These are phyloP conservation scores for Dicycla oo DNA, from an alignment of 2,888 invertebrate genomes.

Conservation along the genomic window DNA sequence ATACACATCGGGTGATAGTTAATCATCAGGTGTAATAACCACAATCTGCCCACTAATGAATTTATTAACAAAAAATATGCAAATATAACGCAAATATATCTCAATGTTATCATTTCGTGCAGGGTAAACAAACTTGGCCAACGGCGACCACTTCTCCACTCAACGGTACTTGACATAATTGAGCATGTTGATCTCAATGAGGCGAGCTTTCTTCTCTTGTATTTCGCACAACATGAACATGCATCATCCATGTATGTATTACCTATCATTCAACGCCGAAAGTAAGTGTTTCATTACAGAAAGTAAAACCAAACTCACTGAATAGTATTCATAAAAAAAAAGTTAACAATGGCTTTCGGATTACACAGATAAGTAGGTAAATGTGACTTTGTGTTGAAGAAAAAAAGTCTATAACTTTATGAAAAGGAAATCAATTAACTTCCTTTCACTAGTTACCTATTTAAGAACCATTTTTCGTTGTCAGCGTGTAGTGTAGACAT, in stretches of 20 bases:
- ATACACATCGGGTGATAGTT: conserved; percentile 55
- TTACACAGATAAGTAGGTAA: conserved; percentile 59
- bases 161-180: conserved; percentile 75
- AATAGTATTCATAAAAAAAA: conserved; percentile 39
- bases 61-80: conserved; percentile 78
- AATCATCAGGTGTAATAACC: conserved; percentile 52
- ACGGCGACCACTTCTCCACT: conserved; percentile 66
- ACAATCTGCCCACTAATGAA: conserved; percentile 60
- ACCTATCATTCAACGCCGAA: conserved; percentile 30
- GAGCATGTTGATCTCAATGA: conserved; percentile 63
- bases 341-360: conserved; percentile 47
- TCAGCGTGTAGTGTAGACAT: conserved; percentile 48
- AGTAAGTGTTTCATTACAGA: conserved; percentile 53
- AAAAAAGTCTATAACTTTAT: conserved; percentile 49
- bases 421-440: conserved; percentile 64
- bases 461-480: conserved; percentile 51
- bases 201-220: conserved; percentile 52
- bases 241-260: conserved; percentile 36
- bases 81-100: conserved; percentile 75
- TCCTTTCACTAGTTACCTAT: conserved; percentile 63
- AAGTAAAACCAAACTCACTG: conserved; percentile 56
- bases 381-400: conserved; percentile 43
- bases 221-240: conserved; percentile 33
- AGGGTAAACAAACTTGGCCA: conserved; percentile 72
- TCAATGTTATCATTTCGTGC: conserved; percentile 69